phyloP scores from a whole-genome alignment of 2,113 vertebrate species.

The Hiodon tergisus region DNA sequence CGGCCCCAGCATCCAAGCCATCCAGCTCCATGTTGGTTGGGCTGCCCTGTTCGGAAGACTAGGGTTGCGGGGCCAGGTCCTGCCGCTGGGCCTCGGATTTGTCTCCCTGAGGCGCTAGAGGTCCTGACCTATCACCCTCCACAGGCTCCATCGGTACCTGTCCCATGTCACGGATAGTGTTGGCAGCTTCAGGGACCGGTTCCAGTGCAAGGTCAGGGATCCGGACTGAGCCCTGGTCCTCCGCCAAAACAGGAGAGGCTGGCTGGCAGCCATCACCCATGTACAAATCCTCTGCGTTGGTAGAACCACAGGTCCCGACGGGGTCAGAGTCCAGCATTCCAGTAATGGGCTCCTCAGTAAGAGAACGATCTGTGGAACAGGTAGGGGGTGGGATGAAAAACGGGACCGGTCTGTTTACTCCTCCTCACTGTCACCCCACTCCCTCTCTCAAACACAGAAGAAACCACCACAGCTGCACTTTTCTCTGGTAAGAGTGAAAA shows the following conservation, averaged over 20 bases:
- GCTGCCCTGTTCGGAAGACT: constrained; percentile 59
- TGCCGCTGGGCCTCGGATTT: constrained; percentile 12
- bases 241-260: constrained; percentile 45
- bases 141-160: constrained; percentile 16
- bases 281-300: constrained; percentile 45
- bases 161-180: constrained; percentile 29
- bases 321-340: constrained; percentile 63
- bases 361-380: constrained; percentile 35
- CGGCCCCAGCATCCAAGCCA: constrained; percentile 46
- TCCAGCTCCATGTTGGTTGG: constrained; percentile 69
- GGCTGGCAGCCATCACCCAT: constrained; percentile 50
- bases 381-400: not conserved
- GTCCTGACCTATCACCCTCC: constrained; percentile 19
- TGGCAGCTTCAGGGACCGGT: constrained; percentile 44
- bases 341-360: constrained; percentile 43
- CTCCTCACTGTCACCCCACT: not conserved
- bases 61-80: constrained; percentile 17
- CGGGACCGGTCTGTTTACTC: not conserved
- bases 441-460: not conserved
- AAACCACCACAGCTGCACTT: not conserved
- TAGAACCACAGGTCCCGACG: constrained; percentile 35
- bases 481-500: not conserved
- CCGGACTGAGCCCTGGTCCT: constrained; percentile 48
- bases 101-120: not conserved
- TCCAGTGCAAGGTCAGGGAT: constrained; percentile 9